Conservation (phyloP, 2,797 vertebrate species). For the Pseudocheirus occidentalis region DNA sequence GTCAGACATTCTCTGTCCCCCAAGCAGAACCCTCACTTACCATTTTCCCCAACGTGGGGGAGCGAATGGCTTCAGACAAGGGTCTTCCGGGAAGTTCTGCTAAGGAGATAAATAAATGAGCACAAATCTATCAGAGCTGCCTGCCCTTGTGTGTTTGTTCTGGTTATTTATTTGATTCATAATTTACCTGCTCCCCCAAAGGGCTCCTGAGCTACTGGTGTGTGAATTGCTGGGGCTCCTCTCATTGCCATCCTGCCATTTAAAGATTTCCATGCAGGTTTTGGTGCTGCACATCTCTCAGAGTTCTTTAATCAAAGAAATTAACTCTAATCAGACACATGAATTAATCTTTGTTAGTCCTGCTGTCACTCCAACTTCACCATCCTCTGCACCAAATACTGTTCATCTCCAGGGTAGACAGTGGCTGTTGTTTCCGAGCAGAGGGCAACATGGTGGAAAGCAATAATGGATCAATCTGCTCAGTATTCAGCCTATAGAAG, state of each 20-base stretch:
- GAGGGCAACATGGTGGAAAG: neutral
- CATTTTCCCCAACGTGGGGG: neutral
- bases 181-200: neutral
- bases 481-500: neutral
- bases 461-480: neutral
- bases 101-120: constrained; percentile 36
- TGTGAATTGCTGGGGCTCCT: constrained; percentile 37
- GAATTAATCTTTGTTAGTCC: constrained; percentile 78
- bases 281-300: constrained; percentile 60
- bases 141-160: neutral
- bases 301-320: constrained; percentile 75
- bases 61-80: neutral
- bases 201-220: neutral
- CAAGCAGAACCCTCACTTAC: neutral
- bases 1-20: too few species aligned
- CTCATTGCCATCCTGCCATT: neutral
- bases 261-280: constrained; percentile 67
- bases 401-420: neutral
- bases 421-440: neutral
- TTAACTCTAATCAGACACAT: constrained; percentile 75
- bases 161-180: neutral
- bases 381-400: constrained; percentile 10
- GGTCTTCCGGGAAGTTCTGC: constrained; percentile 17
- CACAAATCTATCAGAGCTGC: neutral
- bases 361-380: constrained; percentile 68